Evolutionary conservation across 2,888 invertebrate species (phyloP), one percentile per base, ranked within the genome.

Genomic region (Amphipoea oculea): DNA sequence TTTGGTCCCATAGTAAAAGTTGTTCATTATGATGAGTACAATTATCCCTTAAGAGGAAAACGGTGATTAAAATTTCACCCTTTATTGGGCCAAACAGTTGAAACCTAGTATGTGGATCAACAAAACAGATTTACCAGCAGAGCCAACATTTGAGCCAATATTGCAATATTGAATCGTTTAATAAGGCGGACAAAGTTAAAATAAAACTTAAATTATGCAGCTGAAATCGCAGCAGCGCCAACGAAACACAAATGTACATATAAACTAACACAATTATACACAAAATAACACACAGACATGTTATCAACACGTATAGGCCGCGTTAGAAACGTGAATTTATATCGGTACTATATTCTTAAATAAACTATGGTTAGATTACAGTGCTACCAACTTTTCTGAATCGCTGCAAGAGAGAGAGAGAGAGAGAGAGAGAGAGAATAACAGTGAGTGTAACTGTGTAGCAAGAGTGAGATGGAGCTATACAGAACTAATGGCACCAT

Each of bases 281-380:
- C 67, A 71, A 23, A 36, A 79, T 42, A 72, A 76, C 54, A 72
- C 54, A 81, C 36, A 85, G 17, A 72, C 68, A 74, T 62, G 48
- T 79, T 74, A 73, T 63, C 29, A 74, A 71, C 23, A 82, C 29
- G 7, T 40, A 66, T 86, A 84, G 86, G 84, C 84, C 84, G 75
- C 12, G 60, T 54, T 48, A 63, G 68, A 79, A 83, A 70, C 65
- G 36, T 71, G n/a, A 73, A 42, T 40, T 66, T 68, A 12, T 54
- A 77, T 77, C 77, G 78, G 74, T 84, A 66, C 65, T 72, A 57
- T 78, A 63, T 45, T 74, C 83, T 62, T 84, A 86, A 14, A 54
- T 54, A 20, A 71, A 76, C n/a, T 75, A 80, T 65, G n/a, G 40
- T 76, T 70, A 60, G 48, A 60, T 48, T 14, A 48, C 14, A 48